Conservation (phyloP, 2,797 vertebrate species). For the Parauchenoglanis ngamensis region DNA sequence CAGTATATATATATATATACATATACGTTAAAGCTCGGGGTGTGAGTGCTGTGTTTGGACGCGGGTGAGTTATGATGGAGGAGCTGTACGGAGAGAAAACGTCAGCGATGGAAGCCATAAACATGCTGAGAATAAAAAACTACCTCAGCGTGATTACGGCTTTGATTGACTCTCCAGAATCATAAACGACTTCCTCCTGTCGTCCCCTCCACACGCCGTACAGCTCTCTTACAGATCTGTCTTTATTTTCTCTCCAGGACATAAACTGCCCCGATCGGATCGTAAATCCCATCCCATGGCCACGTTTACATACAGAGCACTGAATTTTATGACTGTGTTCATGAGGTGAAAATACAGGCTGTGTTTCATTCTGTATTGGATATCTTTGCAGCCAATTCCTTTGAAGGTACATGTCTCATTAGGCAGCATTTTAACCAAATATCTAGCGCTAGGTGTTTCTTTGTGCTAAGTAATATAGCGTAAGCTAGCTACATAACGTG, state of each 20-base stretch:
- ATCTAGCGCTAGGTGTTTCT: neutral
- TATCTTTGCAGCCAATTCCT: neutral
- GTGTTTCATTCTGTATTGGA: neutral
- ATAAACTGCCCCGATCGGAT: neutral
- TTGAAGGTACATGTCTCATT: neutral
- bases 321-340: neutral
- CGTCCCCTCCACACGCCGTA: constrained; percentile 2
- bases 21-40: neutral
- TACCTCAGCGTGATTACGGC: constrained; percentile 44
- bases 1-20: neutral
- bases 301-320: neutral
- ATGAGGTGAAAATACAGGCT: neutral
- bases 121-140: constrained; percentile 36
- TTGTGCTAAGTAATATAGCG: neutral
- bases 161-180: constrained; percentile 39
- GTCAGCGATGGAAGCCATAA: constrained; percentile 31
- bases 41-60: neutral
- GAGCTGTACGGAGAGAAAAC: neutral
- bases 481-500: neutral
- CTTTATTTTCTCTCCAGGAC: constrained; percentile 8
- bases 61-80: neutral
- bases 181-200: constrained; percentile 20
- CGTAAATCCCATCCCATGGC: neutral
- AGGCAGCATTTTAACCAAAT: neutral
- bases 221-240: neutral